Conservation (phyloP, 2,797 vertebrate species). For the Lacerta viridis region DNA sequence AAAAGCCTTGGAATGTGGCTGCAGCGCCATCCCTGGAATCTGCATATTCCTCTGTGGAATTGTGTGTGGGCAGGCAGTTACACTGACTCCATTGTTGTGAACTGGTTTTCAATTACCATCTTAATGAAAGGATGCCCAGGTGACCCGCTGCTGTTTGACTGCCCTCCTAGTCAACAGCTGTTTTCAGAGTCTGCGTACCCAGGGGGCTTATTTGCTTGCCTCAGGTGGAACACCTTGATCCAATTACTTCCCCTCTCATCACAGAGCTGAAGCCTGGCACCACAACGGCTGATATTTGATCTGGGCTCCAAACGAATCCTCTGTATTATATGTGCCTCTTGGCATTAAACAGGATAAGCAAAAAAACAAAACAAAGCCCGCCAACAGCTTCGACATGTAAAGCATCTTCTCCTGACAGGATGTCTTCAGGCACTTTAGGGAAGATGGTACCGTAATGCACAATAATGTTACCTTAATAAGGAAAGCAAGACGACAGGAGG, state of each 20-base stretch:
- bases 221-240: background rate
- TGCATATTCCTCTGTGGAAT: background rate
- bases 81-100: slow-evolving; percentile 1
- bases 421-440: background rate
- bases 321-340: background rate
- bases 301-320: background rate
- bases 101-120: slow-evolving; percentile 20
- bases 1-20: background rate
- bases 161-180: slow-evolving; percentile 9
- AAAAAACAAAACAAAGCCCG: background rate
- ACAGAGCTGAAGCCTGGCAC: slow-evolving; percentile 4
- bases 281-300: background rate
- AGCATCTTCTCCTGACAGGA: background rate
- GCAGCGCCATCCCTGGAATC: background rate
- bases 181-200: background rate
- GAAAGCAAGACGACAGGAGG: background rate
- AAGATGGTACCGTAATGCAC: slow-evolving; percentile 10
- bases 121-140: slow-evolving; percentile 27
- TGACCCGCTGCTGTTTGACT: accelerated
- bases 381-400: background rate
- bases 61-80: background rate
- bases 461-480: slow-evolving; percentile 9
- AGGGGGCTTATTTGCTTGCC: slow-evolving; percentile 20
- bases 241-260: slow-evolving; percentile 1
- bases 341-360: background rate